Base-by-base conservation (phyloP, 2,113 vertebrate genomes). In the Mustela lutreola region DNA sequence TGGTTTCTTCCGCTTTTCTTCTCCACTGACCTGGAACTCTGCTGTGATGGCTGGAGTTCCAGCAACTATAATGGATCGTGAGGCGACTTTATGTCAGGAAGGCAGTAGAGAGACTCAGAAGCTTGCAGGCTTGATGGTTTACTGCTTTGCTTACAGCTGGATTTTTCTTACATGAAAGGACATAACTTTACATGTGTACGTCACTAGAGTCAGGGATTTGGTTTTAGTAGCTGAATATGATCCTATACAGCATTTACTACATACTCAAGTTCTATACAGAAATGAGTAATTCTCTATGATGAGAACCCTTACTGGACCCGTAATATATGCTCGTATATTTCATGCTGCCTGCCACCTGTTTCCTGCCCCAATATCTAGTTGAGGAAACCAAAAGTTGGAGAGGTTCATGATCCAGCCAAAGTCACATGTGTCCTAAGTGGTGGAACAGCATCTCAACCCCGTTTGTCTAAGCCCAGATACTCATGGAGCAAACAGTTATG, bases 351-450 rank as follows among this genome's bases (percentile, higher is more conserved):
- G 36, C 7, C 5, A 24, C n/a, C 24, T 7, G 12, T 24, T 9
- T 4, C 0, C 21, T 33, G 26, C 22, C 19, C 26, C 5, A 1
- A 22, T 9, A 19, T 5, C 48, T 28, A 19, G 1, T 3, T 39
- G 39, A 71, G 31, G 67, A 53, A n/a, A 5, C 58, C 5, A 56
- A 76, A 45, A 11, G 63, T 75, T 22, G 14, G 15, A 45, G 39
- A 45, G 50, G 60, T 19, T 79, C 62, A 24, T 2, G 24, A 21
- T 78, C 53, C n/a, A 70, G 45, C 31, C 48, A 79, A 26, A 33
- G 22, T 7, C 56, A 22, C 50, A 24, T 8, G 21, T 62, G 15
- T 60, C 14, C 0, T 50, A 36, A 28, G 4, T n/a, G 36, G 7
- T 42, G 65, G 58, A 79, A 36, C 16, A 28, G 11, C 56, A 26